Evolutionary conservation across 2,797 vertebrate genomes (phyloP).

Genomic region (Petrocephalus sullivani): DNA sequence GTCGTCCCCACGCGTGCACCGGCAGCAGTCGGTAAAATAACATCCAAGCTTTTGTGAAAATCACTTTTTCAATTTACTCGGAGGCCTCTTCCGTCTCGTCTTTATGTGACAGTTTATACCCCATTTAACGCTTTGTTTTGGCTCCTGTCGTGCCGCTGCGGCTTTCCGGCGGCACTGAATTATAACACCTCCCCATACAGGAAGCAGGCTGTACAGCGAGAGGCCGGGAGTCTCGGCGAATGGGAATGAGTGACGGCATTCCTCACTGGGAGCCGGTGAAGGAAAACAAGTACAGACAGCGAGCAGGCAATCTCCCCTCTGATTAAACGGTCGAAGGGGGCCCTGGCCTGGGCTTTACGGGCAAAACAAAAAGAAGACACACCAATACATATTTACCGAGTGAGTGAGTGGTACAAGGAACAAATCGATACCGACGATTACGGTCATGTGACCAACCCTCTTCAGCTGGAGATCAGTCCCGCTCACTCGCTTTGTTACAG

Average conservation of each 20-base stretch:
- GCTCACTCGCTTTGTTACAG: neutral
- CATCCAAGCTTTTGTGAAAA: conserved; percentile 6
- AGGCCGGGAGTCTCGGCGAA: neutral
- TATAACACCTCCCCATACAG: neutral
- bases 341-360: neutral
- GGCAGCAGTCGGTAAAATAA: neutral
- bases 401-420: neutral
- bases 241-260: neutral
- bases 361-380: neutral
- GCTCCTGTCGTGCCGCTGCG: neutral
- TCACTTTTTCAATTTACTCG: neutral
- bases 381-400: neutral
- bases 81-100: neutral
- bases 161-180: too few relatives aligned
- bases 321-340: neutral
- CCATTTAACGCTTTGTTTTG: neutral
- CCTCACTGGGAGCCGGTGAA: neutral
- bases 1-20: neutral
- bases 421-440: neutral
- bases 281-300: neutral
- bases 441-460: neutral
- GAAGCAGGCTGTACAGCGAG: neutral
- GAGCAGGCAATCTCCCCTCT: neutral
- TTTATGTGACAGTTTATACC: neutral
- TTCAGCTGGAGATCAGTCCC: neutral